Evolutionary conservation across 2,888 invertebrate species (phyloP).

Genomic region (Hyposoter didymator): DNA sequence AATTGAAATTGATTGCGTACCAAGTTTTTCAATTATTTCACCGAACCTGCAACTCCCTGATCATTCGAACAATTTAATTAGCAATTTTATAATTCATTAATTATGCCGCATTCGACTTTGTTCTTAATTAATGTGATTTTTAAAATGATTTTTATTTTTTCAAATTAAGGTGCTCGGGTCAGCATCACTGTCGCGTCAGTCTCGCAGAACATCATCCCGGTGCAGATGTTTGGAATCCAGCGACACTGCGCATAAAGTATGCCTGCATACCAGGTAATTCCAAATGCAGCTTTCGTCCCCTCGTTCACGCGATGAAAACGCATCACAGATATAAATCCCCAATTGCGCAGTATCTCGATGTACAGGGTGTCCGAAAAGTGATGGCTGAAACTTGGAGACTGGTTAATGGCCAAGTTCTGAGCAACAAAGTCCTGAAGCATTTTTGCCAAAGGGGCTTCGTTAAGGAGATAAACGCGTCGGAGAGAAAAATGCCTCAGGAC

Average conservation of each 20-base stretch:
- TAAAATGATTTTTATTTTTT: slow-evolving; percentile 10
- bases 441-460: background rate
- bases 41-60: too few relatives aligned
- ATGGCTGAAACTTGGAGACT: background rate
- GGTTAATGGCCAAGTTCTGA: background rate
- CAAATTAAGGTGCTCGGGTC: slow-evolving; percentile 89
- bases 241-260: slow-evolving; percentile 89
- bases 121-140: background rate
- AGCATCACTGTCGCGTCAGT: slow-evolving; percentile 90
- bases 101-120: slow-evolving; percentile 50
- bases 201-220: slow-evolving; percentile 88
- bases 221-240: slow-evolving; percentile 87
- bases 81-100: background rate
- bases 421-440: background rate
- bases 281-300: background rate
- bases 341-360: background rate
- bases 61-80: too few relatives aligned
- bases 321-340: background rate
- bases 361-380: background rate
- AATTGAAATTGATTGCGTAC: background rate
- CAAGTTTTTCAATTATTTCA: too few relatives aligned
- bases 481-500: background rate
- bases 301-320: background rate
- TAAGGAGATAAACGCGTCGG: background rate
- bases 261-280: slow-evolving; percentile 90